A percentile compares a stretch with the other conserved stretches of the same genome.
phyloP scores from a whole-genome alignment of 1,140 invertebrate species.

The Platyura marginata region DNA sequence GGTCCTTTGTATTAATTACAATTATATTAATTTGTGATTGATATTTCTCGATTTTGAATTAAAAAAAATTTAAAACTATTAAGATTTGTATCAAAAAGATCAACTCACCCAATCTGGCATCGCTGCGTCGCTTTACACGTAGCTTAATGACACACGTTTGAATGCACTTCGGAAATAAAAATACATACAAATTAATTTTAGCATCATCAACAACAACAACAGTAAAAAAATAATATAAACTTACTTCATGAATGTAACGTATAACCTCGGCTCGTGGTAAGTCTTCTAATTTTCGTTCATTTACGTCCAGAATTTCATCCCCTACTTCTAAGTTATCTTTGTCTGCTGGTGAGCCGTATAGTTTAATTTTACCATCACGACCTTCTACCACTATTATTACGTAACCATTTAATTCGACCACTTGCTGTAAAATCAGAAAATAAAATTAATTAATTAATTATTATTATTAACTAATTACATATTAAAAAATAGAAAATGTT shows the following conservation, averaged over 20 bases:
- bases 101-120: conserved; percentile 68
- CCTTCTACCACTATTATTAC: conserved; percentile 90
- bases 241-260: conserved; percentile 83
- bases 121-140: conserved; percentile 70
- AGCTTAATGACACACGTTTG: conserved; percentile 84
- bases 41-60: too few relatives aligned
- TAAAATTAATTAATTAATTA: background rate
- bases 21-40: too few relatives aligned
- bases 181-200: conserved; percentile 2
- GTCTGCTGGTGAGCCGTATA: conserved; percentile 92
- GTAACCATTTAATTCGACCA: conserved; percentile 88
- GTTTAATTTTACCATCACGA: conserved; percentile 82
- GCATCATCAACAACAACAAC: too few relatives aligned
- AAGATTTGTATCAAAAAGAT: too few relatives aligned
- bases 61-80: too few relatives aligned
- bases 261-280: conserved; percentile 77
- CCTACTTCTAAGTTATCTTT: conserved; percentile 81
- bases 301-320: conserved; percentile 92
- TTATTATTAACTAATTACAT: background rate
- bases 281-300: conserved; percentile 75
- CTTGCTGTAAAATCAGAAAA: conserved; percentile 16
- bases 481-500: background rate
- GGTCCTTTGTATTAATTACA: too few relatives aligned
- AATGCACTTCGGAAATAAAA: conserved; percentile 68
- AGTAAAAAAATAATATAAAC: background rate